Evolutionary conservation across 2,797 vertebrate species (phyloP).

Genomic region (Typhlichthys subterraneus): DNA sequence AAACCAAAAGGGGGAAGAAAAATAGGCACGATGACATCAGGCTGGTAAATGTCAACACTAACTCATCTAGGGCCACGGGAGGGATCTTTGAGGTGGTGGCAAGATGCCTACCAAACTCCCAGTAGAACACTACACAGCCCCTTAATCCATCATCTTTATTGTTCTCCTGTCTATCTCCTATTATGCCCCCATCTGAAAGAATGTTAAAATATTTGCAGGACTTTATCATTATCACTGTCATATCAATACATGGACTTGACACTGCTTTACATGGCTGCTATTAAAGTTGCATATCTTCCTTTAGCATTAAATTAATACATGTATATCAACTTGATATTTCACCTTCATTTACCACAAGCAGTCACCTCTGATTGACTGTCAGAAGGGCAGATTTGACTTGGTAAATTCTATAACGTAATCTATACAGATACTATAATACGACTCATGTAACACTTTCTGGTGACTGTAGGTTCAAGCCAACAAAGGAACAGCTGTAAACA

Average conservation of each 20-base stretch:
- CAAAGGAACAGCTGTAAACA: background rate
- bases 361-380: background rate
- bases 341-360: too few species aligned
- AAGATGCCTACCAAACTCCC: conserved; percentile 38
- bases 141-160: conserved; percentile 54
- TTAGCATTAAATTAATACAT: too few species aligned
- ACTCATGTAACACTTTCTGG: background rate
- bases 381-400: background rate
- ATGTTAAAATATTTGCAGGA: conserved; percentile 34
- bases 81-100: conserved; percentile 44
- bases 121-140: conserved; percentile 26
- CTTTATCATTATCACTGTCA: conserved; percentile 39
- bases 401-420: background rate
- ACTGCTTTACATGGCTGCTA: too few species aligned
- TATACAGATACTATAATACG: too few species aligned
- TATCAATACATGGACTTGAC: background rate
- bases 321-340: too few species aligned
- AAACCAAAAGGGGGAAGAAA: conserved; percentile 45
- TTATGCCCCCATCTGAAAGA: too few species aligned
- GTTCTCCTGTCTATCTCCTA: conserved; percentile 35
- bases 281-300: too few species aligned
- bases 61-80: conserved; percentile 10
- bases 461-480: background rate
- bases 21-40: conserved; percentile 32
- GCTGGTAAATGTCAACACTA: conserved; percentile 46